Conservation (phyloP, 2,888 invertebrate species). For the Brachypterus glaber region DNA sequence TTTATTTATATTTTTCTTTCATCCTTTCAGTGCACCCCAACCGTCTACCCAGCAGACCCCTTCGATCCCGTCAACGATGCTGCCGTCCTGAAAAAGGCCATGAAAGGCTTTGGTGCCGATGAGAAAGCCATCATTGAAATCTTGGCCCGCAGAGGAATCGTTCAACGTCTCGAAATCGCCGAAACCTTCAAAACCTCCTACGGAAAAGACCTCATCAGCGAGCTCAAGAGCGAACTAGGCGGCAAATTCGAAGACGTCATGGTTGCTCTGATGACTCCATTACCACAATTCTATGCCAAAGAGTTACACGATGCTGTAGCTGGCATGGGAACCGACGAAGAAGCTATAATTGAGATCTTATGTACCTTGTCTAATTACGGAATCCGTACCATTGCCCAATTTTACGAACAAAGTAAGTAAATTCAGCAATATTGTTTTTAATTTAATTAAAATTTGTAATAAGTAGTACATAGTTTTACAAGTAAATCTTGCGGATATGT, state of each 20-base stretch:
- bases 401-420: constrained; percentile 68
- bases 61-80: constrained; percentile 82
- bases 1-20: no score
- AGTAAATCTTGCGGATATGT: no score
- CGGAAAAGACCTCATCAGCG: constrained; percentile 72
- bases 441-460: no score
- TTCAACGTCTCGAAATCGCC: constrained; percentile 83
- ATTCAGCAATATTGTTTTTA: no score
- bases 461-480: no score
- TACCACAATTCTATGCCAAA: constrained; percentile 84
- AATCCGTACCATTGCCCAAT: constrained; percentile 72
- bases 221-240: constrained; percentile 79
- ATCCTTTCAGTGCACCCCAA: constrained; percentile 70
- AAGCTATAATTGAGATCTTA: constrained; percentile 84
- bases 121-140: constrained; percentile 87
- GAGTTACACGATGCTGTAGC: constrained; percentile 80
- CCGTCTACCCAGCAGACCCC: constrained; percentile 77
- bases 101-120: constrained; percentile 90
- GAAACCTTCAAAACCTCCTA: constrained; percentile 86
- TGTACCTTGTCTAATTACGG: constrained; percentile 87
- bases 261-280: constrained; percentile 81
- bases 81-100: constrained; percentile 73
- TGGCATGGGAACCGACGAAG: constrained; percentile 82
- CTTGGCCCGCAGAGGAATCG: constrained; percentile 77
- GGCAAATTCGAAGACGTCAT: constrained; percentile 87